Percentiles rank a stretch among this genome's conserved stretches.
These are phyloP conservation scores for Lamprologus ornatipinnis DNA, from an alignment of 2,113 vertebrate species.

Conservation along the genomic window DNA sequence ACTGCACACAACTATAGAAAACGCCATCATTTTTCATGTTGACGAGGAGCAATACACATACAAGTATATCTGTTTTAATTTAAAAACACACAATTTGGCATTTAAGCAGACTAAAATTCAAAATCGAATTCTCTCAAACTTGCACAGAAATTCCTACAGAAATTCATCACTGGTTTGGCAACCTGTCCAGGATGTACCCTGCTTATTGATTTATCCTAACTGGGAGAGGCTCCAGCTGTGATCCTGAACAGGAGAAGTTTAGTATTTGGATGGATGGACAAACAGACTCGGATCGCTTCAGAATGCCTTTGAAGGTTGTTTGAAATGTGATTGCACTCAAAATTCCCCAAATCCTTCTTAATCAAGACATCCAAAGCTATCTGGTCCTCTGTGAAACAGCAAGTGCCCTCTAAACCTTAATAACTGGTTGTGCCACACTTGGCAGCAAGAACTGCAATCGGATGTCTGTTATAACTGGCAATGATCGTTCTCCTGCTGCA, in stretches of 20 bases:
- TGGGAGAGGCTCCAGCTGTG: background rate
- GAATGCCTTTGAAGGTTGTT: background rate
- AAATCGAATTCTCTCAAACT: background rate
- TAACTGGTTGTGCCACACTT: background rate
- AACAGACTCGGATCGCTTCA: background rate
- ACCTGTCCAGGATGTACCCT: background rate
- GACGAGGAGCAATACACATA: background rate
- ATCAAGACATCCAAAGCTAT: background rate
- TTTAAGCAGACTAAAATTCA: background rate
- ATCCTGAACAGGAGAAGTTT: background rate
- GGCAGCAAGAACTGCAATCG: background rate
- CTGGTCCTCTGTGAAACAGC: background rate
- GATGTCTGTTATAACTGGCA: background rate
- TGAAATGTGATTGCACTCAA: background rate
- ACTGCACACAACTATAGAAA: background rate
- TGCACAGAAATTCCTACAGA: background rate
- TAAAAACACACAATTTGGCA: background rate
- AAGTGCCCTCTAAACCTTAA: background rate
- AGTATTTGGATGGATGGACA: background rate
- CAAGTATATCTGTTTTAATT: background rate
- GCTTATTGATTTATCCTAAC: background rate
- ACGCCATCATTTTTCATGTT: fast-evolving
- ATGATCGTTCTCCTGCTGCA: background rate
- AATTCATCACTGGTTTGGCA: background rate
- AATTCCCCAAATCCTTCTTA: background rate